phyloP scores from a whole-genome alignment of 2,888 invertebrate genomes.

The Itoplectis maculator region DNA sequence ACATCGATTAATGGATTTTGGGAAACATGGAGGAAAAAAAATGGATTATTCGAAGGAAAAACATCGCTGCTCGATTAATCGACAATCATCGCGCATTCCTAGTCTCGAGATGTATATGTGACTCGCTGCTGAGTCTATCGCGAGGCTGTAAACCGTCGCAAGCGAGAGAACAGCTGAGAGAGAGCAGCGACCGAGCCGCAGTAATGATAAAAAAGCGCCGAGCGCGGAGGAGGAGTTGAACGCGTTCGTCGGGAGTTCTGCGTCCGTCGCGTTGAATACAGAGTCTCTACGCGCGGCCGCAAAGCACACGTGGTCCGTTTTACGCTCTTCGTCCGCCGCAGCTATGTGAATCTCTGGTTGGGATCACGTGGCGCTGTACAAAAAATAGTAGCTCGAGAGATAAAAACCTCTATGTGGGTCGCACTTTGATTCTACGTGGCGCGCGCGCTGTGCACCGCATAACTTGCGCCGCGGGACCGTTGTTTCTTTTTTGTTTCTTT shows the following conservation, averaged over 20 bases:
- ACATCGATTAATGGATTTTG: too few species aligned
- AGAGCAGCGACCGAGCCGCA: slow-evolving; percentile 3
- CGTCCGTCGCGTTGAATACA: slow-evolving; percentile 31
- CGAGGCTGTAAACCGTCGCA: slow-evolving; percentile 16
- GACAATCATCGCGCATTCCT: too few species aligned
- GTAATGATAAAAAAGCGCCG: slow-evolving; percentile 38
- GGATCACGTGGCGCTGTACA: slow-evolving; percentile 44
- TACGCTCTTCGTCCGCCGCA: slow-evolving; percentile 1
- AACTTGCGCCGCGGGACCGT: neutral
- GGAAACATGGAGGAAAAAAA: too few species aligned
- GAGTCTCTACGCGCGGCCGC: neutral
- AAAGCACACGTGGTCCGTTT: slow-evolving; percentile 4
- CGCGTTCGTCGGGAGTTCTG: slow-evolving; percentile 64
- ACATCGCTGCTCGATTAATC: too few species aligned
- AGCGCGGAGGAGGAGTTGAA: slow-evolving; percentile 26
- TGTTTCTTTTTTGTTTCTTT: neutral
- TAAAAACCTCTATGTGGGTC: slow-evolving; percentile 48
- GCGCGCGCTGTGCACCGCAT: neutral
- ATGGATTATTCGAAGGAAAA: too few species aligned
- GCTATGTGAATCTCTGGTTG: slow-evolving; percentile 10
- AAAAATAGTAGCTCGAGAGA: slow-evolving; percentile 47
- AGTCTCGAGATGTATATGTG: too few species aligned
- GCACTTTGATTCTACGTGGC: slow-evolving; percentile 18
- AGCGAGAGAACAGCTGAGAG: slow-evolving; percentile 23
- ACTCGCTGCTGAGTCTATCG: neutral